A percentile compares a stretch with the other conserved stretches of the same genome.
These are phyloP conservation scores for Capra hircus DNA, from an alignment of 2,113 vertebrate species.

Conservation along the genomic window DNA sequence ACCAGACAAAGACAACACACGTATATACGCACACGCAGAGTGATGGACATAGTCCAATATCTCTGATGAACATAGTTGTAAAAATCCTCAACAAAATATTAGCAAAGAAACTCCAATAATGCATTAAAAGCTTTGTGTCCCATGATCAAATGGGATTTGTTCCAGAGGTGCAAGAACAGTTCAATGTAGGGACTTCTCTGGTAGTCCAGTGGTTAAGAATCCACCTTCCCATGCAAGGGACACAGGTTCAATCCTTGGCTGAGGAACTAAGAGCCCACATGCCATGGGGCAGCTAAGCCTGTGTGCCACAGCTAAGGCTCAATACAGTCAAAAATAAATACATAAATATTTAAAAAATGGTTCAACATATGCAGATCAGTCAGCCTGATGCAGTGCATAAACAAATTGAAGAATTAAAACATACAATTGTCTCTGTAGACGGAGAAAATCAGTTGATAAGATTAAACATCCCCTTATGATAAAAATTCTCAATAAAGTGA, in stretches of 20 bases:
- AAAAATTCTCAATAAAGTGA: background rate
- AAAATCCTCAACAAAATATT: background rate
- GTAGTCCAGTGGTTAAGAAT: background rate
- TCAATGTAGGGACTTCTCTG: background rate
- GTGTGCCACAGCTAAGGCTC: background rate
- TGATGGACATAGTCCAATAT: background rate
- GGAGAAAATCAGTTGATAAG: background rate
- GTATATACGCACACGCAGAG: background rate
- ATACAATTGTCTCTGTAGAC: background rate
- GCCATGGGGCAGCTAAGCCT: background rate
- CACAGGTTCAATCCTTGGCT: background rate
- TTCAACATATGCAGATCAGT: background rate
- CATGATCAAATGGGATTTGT: background rate
- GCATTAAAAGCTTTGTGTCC: too few relatives aligned
- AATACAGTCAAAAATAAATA: background rate
- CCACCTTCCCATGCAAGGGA: background rate
- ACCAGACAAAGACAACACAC: background rate
- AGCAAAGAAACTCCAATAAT: background rate
- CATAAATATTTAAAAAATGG: background rate
- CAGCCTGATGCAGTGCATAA: background rate
- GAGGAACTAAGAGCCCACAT: background rate
- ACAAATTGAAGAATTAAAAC: background rate
- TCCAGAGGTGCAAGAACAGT: background rate
- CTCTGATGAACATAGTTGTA: background rate
- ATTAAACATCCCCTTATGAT: background rate